These are phyloP conservation scores for Erpornis zantholeuca DNA, from an alignment of 2,113 vertebrate species.

Conservation along the genomic window DNA sequence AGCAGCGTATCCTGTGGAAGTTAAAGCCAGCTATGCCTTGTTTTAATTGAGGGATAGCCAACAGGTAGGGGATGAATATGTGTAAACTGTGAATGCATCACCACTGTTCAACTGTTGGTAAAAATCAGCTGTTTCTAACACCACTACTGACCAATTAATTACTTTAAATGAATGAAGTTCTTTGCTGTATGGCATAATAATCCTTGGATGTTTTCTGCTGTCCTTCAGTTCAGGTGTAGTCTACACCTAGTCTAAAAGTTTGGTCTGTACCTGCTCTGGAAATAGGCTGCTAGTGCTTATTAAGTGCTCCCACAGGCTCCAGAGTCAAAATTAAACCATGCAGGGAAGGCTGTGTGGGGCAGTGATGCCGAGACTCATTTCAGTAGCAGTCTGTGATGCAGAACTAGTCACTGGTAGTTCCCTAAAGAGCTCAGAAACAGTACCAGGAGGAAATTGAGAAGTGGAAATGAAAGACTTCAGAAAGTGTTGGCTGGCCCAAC, in stretches of 20 bases:
- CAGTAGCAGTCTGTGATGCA: background rate
- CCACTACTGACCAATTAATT: background rate
- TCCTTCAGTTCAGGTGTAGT: background rate
- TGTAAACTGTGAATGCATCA: background rate
- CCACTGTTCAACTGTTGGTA: background rate
- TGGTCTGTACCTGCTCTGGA: background rate
- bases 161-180: background rate
- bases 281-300: background rate
- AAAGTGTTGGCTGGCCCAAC: background rate
- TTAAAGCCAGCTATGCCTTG: background rate
- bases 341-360: background rate
- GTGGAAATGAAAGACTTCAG: background rate
- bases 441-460: slow-evolving; percentile 7
- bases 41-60: background rate
- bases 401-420: slow-evolving; percentile 11
- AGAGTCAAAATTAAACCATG: background rate
- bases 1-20: background rate
- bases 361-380: background rate
- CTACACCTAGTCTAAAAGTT: background rate
- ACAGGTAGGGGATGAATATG: background rate
- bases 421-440: background rate
- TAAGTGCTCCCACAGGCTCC: background rate
- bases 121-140: background rate
- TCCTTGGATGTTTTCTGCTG: background rate
- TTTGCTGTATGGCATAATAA: background rate